A percentile compares a stretch with the other conserved stretches of the same genome.
Conservation (phyloP, 2,797 vertebrate genomes). For the Xenopus petersii region DNA sequence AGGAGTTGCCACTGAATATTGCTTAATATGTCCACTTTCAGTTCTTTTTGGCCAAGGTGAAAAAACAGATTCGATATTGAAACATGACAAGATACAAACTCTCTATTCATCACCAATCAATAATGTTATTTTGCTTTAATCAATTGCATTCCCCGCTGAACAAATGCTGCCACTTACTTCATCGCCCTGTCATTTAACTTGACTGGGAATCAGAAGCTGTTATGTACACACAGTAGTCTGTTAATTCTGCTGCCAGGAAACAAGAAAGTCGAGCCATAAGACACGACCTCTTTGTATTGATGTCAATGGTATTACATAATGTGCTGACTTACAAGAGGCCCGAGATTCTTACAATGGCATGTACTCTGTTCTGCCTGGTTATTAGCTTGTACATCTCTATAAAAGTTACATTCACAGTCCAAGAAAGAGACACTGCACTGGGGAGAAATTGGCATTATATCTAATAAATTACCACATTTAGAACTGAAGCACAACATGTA, state of each 20-base stretch:
- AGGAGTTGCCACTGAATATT: too few species aligned
- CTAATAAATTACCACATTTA: too few species aligned
- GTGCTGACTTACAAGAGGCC: conserved; percentile 60
- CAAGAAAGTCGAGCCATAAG: conserved; percentile 72
- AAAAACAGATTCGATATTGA: not conserved
- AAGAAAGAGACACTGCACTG: too few species aligned
- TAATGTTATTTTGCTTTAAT: conserved; percentile 9
- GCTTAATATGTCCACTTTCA: too few species aligned
- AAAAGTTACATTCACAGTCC: too few species aligned
- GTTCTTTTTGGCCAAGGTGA: not conserved
- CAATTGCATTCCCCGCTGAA: conserved; percentile 58
- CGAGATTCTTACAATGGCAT: not conserved
- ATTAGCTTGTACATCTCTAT: conserved; percentile 16
- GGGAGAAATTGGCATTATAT: too few species aligned
- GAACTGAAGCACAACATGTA: too few species aligned
- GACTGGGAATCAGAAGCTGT: conserved; percentile 67
- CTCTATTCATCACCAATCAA: conserved; percentile 2
- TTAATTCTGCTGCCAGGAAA: conserved; percentile 61
- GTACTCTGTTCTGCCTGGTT: conserved; percentile 35
- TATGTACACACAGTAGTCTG: conserved; percentile 60
- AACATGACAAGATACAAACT: conserved; percentile 13
- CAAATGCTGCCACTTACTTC: conserved; percentile 55
- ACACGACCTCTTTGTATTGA: conserved; percentile 67
- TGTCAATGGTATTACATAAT: conserved; percentile 66
- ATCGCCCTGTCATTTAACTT: conserved; percentile 67